Conservation (phyloP, 2,113 vertebrate species). For the Phaethon lepturus region DNA sequence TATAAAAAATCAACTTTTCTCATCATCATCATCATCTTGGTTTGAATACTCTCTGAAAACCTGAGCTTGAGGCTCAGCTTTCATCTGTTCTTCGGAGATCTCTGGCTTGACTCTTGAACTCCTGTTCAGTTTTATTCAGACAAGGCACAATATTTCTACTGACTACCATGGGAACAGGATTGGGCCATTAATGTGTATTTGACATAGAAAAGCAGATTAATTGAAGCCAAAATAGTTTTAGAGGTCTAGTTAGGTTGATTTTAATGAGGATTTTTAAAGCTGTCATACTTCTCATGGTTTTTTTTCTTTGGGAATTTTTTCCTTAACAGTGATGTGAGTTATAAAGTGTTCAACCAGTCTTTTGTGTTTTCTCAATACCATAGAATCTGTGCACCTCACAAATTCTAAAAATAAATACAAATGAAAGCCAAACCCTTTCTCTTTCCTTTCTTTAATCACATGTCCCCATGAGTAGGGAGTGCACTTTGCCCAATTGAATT, state of each 20-base stretch:
- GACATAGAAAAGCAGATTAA: slow-evolving; percentile 3
- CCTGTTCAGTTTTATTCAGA: not conserved
- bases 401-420: slow-evolving; percentile 47
- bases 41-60: not conserved
- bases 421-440: slow-evolving; percentile 8
- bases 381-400: not conserved
- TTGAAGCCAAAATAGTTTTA: slow-evolving; percentile 27
- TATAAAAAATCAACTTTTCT: not conserved
- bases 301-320: not conserved
- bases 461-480: not conserved
- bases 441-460: slow-evolving; percentile 2
- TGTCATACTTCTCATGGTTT: not conserved
- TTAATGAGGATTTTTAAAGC: slow-evolving; percentile 52
- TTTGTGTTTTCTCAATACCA: slow-evolving; percentile 21
- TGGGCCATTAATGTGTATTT: not conserved
- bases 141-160: not conserved
- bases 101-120: slow-evolving; percentile 8
- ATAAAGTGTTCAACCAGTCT: not conserved
- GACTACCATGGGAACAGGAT: not conserved
- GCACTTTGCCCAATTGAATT: not conserved
- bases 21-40: not conserved
- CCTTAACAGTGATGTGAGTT: not conserved
- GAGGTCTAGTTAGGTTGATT: slow-evolving; percentile 33
- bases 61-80: slow-evolving; percentile 29
- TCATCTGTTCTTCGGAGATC: not conserved